Evolutionary conservation across 2,113 vertebrate species (phyloP).

Genomic region (Nannospalax galili): DNA sequence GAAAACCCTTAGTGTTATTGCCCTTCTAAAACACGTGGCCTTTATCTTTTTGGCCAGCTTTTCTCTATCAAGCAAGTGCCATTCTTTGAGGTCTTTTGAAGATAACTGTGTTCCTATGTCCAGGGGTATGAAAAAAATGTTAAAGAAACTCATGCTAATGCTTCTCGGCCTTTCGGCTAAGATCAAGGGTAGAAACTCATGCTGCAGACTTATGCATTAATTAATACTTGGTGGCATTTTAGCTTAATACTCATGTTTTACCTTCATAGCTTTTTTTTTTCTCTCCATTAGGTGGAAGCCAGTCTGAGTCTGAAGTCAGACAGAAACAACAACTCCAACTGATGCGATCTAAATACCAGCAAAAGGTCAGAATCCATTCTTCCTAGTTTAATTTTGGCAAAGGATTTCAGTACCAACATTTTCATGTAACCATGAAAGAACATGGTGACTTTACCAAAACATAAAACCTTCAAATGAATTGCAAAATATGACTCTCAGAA

Average conservation of each 20-base stretch:
- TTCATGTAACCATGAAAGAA: constrained; percentile 70
- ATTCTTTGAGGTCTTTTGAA: constrained; percentile 42
- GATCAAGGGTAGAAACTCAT: too few species aligned
- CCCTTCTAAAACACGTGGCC: not conserved
- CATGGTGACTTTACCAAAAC: constrained; percentile 60
- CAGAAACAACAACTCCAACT: constrained; percentile 85
- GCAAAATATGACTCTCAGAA: constrained; percentile 51
- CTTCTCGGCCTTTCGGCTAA: too few species aligned
- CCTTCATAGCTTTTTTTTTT: not conserved
- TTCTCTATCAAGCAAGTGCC: constrained; percentile 2
- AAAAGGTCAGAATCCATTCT: constrained; percentile 88
- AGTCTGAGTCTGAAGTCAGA: constrained; percentile 87
- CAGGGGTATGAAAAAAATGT: not conserved
- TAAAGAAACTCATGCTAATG: too few species aligned
- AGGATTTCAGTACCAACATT: constrained; percentile 38
- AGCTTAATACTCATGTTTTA: constrained; percentile 57
- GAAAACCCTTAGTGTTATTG: not conserved
- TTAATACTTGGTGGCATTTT: constrained; percentile 75
- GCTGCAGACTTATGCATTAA: constrained; percentile 44
- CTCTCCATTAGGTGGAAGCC: constrained; percentile 86
- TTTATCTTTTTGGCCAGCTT: not conserved
- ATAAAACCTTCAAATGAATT: constrained; percentile 54
- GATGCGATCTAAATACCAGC: constrained; percentile 86
- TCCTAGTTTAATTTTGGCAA: constrained; percentile 66
- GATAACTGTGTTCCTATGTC: constrained; percentile 38